A percentile compares a stretch with the other conserved stretches of the same genome.
phyloP scores from a whole-genome alignment of 2,888 invertebrate genomes.

The Lithophane ornitopus region DNA sequence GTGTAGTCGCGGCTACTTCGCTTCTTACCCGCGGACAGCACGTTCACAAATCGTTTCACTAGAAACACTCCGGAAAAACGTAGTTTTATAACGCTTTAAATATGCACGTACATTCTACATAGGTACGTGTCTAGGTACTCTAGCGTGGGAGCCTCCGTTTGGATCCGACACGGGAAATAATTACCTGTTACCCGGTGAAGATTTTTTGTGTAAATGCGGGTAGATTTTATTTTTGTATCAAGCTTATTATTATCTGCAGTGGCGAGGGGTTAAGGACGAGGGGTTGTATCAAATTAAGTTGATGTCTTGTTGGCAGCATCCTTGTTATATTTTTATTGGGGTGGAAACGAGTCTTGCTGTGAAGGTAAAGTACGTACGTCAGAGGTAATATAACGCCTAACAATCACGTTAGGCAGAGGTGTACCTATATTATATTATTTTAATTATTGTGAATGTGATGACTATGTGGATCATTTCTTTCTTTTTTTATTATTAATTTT shows the following conservation, averaged over 20 bases:
- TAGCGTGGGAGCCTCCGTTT: constrained; percentile 56
- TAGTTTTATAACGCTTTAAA: not conserved
- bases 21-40: no score
- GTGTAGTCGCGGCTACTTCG: no score
- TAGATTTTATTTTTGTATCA: constrained; percentile 51
- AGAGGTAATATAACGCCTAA: not conserved
- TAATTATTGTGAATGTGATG: no score
- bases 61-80: no score
- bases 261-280: constrained; percentile 5
- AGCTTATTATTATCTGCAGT: constrained; percentile 32
- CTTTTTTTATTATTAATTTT: no score
- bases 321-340: constrained; percentile 37
- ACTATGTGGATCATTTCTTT: no score
- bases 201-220: constrained; percentile 51
- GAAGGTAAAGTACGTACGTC: not conserved
- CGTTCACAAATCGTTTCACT: no score
- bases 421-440: no score
- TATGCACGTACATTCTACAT: constrained; percentile 5
- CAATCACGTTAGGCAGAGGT: not conserved
- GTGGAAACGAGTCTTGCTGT: not conserved
- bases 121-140: not conserved
- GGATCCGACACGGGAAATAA: constrained; percentile 53
- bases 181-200: constrained; percentile 48
- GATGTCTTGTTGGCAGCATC: constrained; percentile 11
- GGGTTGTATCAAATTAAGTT: constrained; percentile 32